Evolutionary conservation across 2,888 invertebrate genomes (phyloP), one percentile per base, ranked within the genome.

Genomic region (Cordilura impudica): DNA sequence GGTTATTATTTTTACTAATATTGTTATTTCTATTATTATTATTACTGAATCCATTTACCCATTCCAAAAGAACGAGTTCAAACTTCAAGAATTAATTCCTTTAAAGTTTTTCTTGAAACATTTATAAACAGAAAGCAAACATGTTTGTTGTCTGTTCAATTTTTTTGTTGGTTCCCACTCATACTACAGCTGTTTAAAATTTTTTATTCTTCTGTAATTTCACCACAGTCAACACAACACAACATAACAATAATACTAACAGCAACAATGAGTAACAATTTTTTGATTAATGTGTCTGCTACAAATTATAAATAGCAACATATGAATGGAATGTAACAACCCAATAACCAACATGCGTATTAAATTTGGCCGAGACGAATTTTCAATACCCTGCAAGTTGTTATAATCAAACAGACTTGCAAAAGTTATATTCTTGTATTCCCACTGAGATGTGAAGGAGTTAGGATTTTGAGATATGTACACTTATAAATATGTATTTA

Each of bases 261-360:
- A 72, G 69, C 70, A 82, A 81, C 81, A 78, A 81, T 81, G 78
- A 83, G 83, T 83, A 86, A 84, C 85, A 84, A 85, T 87, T 88
- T 87, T 88, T 87, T 87, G 88, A 87, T 87, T 87, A 87, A 88
- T 87, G 87, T 87, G 88, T 87, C 87, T 87, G 88, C 86, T 82
- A 84, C 84, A 87, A 87, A 87, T 87, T 88, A 86, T 86, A 87
- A 87, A 86, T 83, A 84, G 85, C 85, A 85, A 84, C 85, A 85
- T 84, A 71, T 74, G 73, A 76, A 78, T 66, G 69, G 67, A 54
- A 66, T 23, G 12, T 31, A 54, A 65, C 56, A 60, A 49, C 39
- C 14, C 63, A 35, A 56, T 65, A 47, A 19, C 60, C n/a, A n/a
- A n/a, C n/a, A n/a, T n/a, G n/a, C n/a, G n/a, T n/a, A n/a, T n/a